Evolutionary conservation across 2,888 invertebrate species (phyloP), one percentile per base, ranked within the genome.

Genomic region (Oscheius sp.): DNA sequence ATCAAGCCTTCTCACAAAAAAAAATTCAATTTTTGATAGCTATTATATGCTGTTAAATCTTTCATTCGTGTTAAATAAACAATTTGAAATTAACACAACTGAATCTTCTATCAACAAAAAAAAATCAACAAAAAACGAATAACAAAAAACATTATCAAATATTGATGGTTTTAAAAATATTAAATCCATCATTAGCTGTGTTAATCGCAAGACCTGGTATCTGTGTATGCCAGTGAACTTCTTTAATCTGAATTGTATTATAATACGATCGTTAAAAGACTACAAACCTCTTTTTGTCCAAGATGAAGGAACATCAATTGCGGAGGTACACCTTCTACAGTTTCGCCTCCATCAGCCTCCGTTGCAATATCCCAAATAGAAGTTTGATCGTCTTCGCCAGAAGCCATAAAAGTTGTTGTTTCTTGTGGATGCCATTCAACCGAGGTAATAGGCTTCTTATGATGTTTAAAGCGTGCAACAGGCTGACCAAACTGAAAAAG

Each of bases 181-280:
- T 95, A 86, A 98, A 95, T 66, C 96, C 97, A 85, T 92, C 92
- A 78, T 92, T 91, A 12, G 98, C 94, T 30, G 98, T 99, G 70
- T 94, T 94, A 51, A 98, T 89, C 57, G 98, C 90, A 1, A 93
- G 91, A 9, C 97, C 96, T 0, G 95, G 92, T 74, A 96, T 90
- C 89, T 98, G 96, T 28, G 92, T 91, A 88, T 98, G 97, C 97
- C 98, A 98, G 86, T 97, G 97, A 32, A 97, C 88, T 89, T 99
- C 98, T 87, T 99, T 99, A 66, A 99, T 74, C 72, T 72, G 22
- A 32, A 67, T 59, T 12, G 17, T 20, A 9, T 36, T 2, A 14
- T 44, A 26, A 51, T 3, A 9, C 5, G 4, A 3, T 6, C 14
- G 14, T 1, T 2, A 26, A 54, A 56, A 30, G 30, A 26, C 14